phyloP scores from a whole-genome alignment of 2,888 invertebrate genomes.

The Zele albiditarsus region DNA sequence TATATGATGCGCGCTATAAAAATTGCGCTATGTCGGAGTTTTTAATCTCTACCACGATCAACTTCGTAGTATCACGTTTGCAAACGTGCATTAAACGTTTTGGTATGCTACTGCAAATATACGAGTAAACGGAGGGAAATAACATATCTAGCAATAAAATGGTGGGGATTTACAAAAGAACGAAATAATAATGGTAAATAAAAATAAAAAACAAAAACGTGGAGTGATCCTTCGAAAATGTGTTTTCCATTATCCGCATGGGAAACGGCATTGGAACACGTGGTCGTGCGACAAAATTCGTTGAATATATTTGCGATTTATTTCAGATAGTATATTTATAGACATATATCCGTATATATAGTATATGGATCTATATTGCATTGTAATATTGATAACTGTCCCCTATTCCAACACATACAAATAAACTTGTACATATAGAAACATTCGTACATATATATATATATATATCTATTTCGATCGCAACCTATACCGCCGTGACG shows the following conservation, averaged over 20 bases:
- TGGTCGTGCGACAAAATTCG: not conserved
- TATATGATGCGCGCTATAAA: constrained; percentile 31
- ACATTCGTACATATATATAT: not conserved
- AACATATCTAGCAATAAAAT: no score
- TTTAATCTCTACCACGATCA: constrained; percentile 51
- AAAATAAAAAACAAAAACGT: not conserved
- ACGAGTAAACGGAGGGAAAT: not conserved
- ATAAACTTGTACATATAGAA: not conserved
- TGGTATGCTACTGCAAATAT: not conserved
- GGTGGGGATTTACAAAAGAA: not conserved
- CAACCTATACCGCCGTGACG: constrained; percentile 20
- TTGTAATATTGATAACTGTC: constrained; percentile 11
- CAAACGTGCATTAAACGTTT: constrained; percentile 15
- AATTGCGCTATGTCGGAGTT: constrained; percentile 49
- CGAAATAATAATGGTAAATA: not conserved
- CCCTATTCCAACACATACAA: not conserved
- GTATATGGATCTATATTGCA: not conserved
- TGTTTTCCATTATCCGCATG: constrained; percentile 62
- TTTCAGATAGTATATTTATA: constrained; percentile 4
- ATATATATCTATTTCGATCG: not conserved
- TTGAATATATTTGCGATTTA: constrained; percentile 9
- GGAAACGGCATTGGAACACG: constrained; percentile 34
- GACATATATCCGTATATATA: not conserved
- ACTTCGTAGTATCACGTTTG: constrained; percentile 36
- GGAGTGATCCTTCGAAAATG: constrained; percentile 57